Conservation (phyloP, 2,113 vertebrate genomes). For the Hemichromis elongatus region DNA sequence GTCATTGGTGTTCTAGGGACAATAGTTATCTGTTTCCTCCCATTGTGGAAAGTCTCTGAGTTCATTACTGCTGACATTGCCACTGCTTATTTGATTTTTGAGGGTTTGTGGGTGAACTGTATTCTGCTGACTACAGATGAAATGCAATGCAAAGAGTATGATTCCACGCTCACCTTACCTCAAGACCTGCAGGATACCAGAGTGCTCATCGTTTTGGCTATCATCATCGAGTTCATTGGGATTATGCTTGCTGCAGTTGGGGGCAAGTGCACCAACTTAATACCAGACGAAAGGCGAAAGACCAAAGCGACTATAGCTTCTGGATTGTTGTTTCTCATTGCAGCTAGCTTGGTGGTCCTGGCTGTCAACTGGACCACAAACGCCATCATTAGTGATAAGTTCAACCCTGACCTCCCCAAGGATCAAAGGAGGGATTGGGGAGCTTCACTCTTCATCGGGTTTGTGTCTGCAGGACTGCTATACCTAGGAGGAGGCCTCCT, state of each 20-base stretch:
- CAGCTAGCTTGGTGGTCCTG: conserved; percentile 74
- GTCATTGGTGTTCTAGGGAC: not conserved
- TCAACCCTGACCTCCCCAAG: conserved; percentile 73
- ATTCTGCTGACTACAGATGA: not conserved
- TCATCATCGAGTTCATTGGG: conserved; percentile 56
- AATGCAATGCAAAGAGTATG: not conserved
- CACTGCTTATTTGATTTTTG: not conserved
- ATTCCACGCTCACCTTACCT: not conserved
- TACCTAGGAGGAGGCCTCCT: conserved; percentile 73
- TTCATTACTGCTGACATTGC: not conserved
- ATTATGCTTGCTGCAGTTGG: conserved; percentile 53
- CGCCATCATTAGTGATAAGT: conserved; percentile 79
- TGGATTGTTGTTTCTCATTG: conserved; percentile 65
- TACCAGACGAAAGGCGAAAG: conserved; percentile 55
- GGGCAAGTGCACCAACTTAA: conserved; percentile 71
- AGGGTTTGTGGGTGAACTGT: not conserved
- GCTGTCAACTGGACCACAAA: conserved; percentile 80
- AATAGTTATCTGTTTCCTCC: not conserved
- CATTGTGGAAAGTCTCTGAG: not conserved
- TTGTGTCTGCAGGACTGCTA: conserved; percentile 70
- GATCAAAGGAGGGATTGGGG: conserved; percentile 81
- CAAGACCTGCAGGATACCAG: conserved; percentile 69
- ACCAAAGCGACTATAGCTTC: conserved; percentile 50
- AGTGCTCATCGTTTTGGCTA: conserved; percentile 41
- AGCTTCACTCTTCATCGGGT: conserved; percentile 80